Base-by-base conservation (phyloP, 2,113 vertebrate species). In the Amazona vittata region DNA sequence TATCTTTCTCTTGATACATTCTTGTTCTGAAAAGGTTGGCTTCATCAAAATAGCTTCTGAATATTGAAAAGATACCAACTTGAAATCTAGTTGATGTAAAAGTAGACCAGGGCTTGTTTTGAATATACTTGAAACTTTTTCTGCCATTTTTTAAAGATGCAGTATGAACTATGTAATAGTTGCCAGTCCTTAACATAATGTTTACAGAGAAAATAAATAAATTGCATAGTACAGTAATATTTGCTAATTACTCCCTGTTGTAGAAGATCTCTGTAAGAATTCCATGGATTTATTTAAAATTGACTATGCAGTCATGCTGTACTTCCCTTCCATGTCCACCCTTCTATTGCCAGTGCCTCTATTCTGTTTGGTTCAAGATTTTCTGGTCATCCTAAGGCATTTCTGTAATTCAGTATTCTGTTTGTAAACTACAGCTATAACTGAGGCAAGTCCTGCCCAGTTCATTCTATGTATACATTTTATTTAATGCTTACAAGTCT, bases 31-130 rank as follows among this genome's bases (percentile, higher is more conserved):
- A 87, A 64, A 79, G 35, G 37, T 49, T 93, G 87, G 11, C 41
- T 86, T 89, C 49, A 83, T 67, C 41, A 78, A 67, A 94, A 46
- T 88, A 65, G 55, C 46, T 62, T 95, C 47, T 94, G 49, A 83
- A 35, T 96, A 80, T 67, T 90, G 83, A 74, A 59, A 49, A 88
- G 39, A 43, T 53, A 46, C 80, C 84, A 83, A 7, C 43, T 29
- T 90, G 90, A 93, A 92, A 67, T 88, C n/a, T 77, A 25, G 47
- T 37, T 35, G 64, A 65, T 85, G 37, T 83, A 59, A 95, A 93
- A 94, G 80, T 76, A 78, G 69, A 43, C 21, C 18, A 47, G 8
- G 13, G 67, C 31, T 65, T 35, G 31, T 80, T 86, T 78, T 76
- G 49, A 43, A 25, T 88, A 16, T 65, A 49, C 22, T 60, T 75